Evolutionary conservation across 2,888 invertebrate genomes (phyloP).

Genomic region (Agrenia bidenticulata): DNA sequence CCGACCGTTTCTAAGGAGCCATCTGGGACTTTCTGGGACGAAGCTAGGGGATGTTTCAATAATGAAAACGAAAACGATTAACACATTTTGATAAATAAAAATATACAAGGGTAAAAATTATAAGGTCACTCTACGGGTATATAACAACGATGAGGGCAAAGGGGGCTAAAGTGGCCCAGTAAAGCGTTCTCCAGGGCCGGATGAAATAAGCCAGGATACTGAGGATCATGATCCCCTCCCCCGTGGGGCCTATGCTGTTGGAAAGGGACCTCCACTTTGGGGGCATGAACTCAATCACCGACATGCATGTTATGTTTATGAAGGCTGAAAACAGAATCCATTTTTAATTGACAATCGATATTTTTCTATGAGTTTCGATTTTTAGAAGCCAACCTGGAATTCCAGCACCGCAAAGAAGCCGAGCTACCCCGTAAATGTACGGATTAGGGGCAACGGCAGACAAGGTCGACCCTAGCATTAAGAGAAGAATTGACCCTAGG

Average conservation of each 20-base stretch:
- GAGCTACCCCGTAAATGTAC: constrained; percentile 34
- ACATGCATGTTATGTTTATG: constrained; percentile 15
- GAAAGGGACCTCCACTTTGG: constrained; percentile 40
- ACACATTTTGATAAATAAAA: no score
- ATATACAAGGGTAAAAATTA: background rate
- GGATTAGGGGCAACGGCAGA: constrained; percentile 32
- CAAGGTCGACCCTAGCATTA: constrained; percentile 28
- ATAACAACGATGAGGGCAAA: constrained; percentile 39
- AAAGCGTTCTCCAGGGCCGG: constrained; percentile 42
- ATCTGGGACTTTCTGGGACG: constrained; percentile 49
- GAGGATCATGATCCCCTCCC: constrained; percentile 45
- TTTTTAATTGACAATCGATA: no score
- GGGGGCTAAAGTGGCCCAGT: constrained; percentile 33
- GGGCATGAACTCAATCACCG: constrained; percentile 44
- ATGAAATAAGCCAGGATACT: constrained; percentile 44
- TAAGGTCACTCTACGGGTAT: constrained; percentile 32
- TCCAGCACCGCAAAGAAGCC: constrained; percentile 42
- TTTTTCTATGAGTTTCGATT: no score
- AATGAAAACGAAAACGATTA: background rate
- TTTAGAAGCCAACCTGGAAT: no score
- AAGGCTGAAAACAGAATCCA: background rate
- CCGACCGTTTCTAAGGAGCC: constrained; percentile 43
- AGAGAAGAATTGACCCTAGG: constrained; percentile 31
- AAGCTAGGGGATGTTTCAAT: constrained; percentile 36
- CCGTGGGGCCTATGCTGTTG: constrained; percentile 41